phyloP scores from a whole-genome alignment of 2,113 vertebrate species.

The Struthio camelus region DNA sequence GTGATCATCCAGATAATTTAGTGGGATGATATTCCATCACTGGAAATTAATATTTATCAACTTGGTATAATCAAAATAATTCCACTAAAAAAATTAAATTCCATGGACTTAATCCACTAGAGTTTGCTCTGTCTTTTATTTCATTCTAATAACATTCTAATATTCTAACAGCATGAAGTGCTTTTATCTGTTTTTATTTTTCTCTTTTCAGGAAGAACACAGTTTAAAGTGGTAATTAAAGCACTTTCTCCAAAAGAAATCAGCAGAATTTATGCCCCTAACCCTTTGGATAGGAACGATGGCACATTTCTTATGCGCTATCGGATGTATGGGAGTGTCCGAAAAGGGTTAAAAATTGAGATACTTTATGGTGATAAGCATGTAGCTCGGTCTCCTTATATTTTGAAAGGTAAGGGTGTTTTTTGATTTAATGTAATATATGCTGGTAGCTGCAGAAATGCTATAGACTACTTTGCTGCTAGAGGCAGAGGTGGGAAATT shows the following conservation, averaged over 20 bases:
- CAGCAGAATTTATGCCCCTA: conserved; percentile 83
- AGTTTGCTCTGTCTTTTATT: not conserved
- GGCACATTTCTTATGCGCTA: conserved; percentile 90
- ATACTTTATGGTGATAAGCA: conserved; percentile 79
- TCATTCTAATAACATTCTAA: no score
- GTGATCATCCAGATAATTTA: not conserved
- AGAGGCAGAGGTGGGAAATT: not conserved
- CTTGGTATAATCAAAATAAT: not conserved
- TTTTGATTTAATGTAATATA: not conserved
- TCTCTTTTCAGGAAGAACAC: conserved; percentile 75
- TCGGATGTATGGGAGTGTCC: conserved; percentile 84
- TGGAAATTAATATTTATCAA: not conserved
- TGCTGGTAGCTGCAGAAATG: not conserved
- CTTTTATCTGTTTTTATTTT: conserved; percentile 9
- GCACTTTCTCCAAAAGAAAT: conserved; percentile 81
- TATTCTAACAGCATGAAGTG: not conserved
- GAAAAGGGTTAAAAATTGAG: conserved; percentile 82
- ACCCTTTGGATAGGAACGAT: conserved; percentile 87
- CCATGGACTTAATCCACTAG: not conserved
- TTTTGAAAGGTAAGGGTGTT: conserved; percentile 79
- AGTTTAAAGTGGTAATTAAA: conserved; percentile 86
- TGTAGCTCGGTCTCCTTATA: conserved; percentile 88
- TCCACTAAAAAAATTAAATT: not conserved
- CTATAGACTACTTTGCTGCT: not conserved
- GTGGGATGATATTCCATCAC: not conserved